phyloP scores from a whole-genome alignment of 2,888 invertebrate genomes.

The Biston stratarius region DNA sequence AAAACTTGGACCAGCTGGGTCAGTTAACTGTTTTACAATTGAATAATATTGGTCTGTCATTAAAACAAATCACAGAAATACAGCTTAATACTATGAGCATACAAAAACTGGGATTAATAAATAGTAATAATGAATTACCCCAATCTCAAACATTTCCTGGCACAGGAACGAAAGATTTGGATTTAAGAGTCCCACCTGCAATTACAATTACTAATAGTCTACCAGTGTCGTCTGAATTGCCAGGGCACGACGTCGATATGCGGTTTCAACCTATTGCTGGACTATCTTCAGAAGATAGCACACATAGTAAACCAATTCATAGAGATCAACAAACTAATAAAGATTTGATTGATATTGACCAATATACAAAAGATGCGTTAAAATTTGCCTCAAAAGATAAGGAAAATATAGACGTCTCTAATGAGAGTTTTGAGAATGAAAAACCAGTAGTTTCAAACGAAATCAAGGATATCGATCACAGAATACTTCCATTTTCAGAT shows the following conservation, averaged over 20 bases:
- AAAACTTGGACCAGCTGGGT: conserved; percentile 87
- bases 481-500: conserved; percentile 78
- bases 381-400: conserved; percentile 82
- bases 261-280: conserved; percentile 70
- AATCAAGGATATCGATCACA: conserved; percentile 81
- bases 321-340: conserved; percentile 65
- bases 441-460: conserved; percentile 63
- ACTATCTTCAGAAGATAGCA: conserved; percentile 52
- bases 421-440: conserved; percentile 70
- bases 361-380: conserved; percentile 84
- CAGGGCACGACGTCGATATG: conserved; percentile 83
- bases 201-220: conserved; percentile 60
- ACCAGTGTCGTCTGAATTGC: conserved; percentile 64
- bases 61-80: conserved; percentile 87
- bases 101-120: conserved; percentile 84
- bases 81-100: conserved; percentile 87
- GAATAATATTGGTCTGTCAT: conserved; percentile 86
- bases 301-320: conserved; percentile 48
- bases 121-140: conserved; percentile 60
- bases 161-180: conserved; percentile 73
- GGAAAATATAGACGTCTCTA: conserved; percentile 78
- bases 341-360: conserved; percentile 83
- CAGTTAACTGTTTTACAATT: conserved; percentile 87
- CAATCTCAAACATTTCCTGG: conserved; percentile 60
- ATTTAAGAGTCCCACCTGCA: conserved; percentile 78